phyloP scores from a whole-genome alignment of 2,113 vertebrate species.

The Albula goreensis region DNA sequence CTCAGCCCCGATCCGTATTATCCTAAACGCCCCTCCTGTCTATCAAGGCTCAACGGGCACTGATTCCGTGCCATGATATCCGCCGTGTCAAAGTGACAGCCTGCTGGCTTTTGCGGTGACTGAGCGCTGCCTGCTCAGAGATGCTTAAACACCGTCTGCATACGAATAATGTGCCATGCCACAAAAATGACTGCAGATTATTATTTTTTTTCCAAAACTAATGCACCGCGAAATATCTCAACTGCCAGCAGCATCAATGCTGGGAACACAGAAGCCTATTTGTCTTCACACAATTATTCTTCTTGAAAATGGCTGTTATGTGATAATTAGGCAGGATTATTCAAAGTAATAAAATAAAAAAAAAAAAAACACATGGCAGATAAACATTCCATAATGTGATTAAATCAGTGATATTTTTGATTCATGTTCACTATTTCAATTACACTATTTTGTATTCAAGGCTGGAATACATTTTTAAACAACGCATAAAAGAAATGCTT shows the following conservation, averaged over 20 bases:
- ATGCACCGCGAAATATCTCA: not conserved
- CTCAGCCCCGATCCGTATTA: conserved; percentile 46
- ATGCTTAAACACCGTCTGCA: not conserved
- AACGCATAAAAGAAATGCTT: too few relatives aligned
- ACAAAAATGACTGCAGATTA: not conserved
- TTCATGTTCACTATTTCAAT: too few relatives aligned
- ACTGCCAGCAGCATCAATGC: not conserved
- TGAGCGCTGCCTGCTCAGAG: not conserved
- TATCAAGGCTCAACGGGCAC: conserved; percentile 42
- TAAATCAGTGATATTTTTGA: too few relatives aligned
- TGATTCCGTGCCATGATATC: not conserved
- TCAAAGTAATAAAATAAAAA: not conserved
- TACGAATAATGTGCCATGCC: not conserved
- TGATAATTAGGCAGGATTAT: not conserved
- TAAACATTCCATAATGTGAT: too few relatives aligned
- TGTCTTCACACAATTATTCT: not conserved
- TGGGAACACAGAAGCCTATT: not conserved
- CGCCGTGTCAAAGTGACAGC: conserved; percentile 22
- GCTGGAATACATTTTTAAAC: too few relatives aligned
- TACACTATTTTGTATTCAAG: too few relatives aligned
- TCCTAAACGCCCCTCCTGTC: conserved; percentile 30
- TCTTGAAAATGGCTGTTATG: too few relatives aligned
- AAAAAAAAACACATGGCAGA: too few relatives aligned
- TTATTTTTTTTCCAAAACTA: not conserved
- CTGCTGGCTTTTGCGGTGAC: accelerated